These are phyloP conservation scores for Meloidogyne exigua DNA, from an alignment of 1,140 invertebrate genomes.

Conservation along the genomic window DNA sequence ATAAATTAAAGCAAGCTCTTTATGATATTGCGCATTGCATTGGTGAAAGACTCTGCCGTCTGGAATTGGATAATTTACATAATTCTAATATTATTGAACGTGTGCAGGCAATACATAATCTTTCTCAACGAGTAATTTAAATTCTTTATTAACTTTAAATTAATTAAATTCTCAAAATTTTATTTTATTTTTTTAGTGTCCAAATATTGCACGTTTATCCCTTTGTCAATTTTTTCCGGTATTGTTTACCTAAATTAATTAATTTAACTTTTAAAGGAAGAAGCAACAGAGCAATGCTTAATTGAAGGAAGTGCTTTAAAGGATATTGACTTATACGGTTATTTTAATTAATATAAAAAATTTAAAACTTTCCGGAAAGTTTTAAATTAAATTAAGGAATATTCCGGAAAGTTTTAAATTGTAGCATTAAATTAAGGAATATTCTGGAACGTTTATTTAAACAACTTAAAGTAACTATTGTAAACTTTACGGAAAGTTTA, in stretches of 20 bases:
- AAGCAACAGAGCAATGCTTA: slow-evolving; percentile 27
- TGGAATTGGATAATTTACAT: slow-evolving; percentile 58
- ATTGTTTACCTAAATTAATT: neutral
- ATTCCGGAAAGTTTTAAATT: too few species aligned
- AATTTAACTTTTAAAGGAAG: slow-evolving; percentile 17
- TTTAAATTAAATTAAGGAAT: too few species aligned
- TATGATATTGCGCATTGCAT: slow-evolving; percentile 60
- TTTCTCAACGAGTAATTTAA: slow-evolving; percentile 47
- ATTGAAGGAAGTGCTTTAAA: slow-evolving; percentile 52
- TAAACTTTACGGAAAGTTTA: too few species aligned
- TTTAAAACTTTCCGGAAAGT: too few species aligned
- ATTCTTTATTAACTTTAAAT: neutral
- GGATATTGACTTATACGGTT: slow-evolving; percentile 59
- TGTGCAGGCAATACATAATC: slow-evolving; percentile 43
- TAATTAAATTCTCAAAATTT: too few species aligned
- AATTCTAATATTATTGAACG: slow-evolving; percentile 53
- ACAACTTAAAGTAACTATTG: too few species aligned
- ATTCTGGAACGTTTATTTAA: too few species aligned
- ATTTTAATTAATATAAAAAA: neutral
- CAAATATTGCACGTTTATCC: slow-evolving; percentile 59
- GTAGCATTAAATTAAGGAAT: too few species aligned
- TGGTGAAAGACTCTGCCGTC: slow-evolving; percentile 48
- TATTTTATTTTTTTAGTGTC: slow-evolving; percentile 35
- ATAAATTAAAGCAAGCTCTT: slow-evolving; percentile 42
- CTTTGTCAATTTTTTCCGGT: slow-evolving; percentile 61